Base-by-base conservation (phyloP, 2,888 invertebrate species). In the Conistra vaccinii region DNA sequence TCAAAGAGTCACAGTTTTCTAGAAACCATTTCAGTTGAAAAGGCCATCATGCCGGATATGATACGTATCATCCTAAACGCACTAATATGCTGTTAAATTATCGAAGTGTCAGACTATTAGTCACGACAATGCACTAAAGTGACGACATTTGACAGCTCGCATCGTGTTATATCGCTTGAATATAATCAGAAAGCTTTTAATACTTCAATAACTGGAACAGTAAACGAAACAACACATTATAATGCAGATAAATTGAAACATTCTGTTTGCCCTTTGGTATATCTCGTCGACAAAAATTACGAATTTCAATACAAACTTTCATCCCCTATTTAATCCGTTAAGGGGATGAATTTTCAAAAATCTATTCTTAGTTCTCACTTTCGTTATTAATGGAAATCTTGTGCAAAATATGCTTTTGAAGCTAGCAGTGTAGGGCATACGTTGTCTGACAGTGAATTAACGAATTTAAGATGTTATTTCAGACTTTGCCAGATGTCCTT, bases 61-160 rank as follows among this genome's bases (percentile, higher is more conserved):
- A 6, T 45, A 35, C 12, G 17, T 10, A 20, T 71, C 10, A 20
- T 71, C 10, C 26, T 53, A 65, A 51, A 66, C 42, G 39, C 57
- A 66, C 14, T 48, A n/a, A 23, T 39, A 58, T 32, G n/a, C n/a
- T 51, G 14, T 39, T 65, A 7, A 6, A 39, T 39, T n/a, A 51
- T 39, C 20, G 9, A 23, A 51, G 20, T 61, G 17, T 61, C n/a
- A n/a, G 32, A 32, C 10, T 23, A 42, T 32, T 51, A 29, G 42
- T 42, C 29, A 51, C 17, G 3, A 73, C 14, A 60, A 69, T 70
- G 29, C 60, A 53, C 42, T 53, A n/a, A 14, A n/a, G 9, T 62
- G 17, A 73, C 9, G 45, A 63, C 23, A 45, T 62, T 45, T 57
- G 63, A 48, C 73, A 48, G 35, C 10, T 57, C 10, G n/a, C n/a